Evolutionary conservation across 1,140 invertebrate species (phyloP).

Genomic region (Atta colombica): DNA sequence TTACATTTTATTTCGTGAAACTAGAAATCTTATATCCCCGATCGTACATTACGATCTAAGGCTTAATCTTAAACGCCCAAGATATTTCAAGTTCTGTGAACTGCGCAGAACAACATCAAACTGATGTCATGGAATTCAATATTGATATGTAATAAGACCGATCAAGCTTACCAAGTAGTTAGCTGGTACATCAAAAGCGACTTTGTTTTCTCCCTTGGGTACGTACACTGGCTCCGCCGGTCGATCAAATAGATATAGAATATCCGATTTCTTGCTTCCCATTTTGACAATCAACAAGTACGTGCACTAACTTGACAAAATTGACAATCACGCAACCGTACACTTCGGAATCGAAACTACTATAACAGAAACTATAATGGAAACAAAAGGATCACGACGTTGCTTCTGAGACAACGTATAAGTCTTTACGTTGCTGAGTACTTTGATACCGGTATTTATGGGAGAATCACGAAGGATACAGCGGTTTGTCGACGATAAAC

Average conservation of each 20-base stretch:
- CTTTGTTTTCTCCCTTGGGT: constrained; percentile 88
- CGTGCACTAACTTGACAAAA: neutral
- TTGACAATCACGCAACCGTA: neutral
- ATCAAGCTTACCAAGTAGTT: constrained; percentile 85
- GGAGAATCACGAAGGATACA: constrained; percentile 44
- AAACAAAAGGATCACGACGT: neutral
- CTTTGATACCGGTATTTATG: constrained; percentile 52
- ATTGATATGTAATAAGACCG: constrained; percentile 18
- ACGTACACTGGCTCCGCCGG: constrained; percentile 91
- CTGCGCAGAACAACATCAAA: neutral
- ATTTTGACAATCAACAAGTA: constrained; percentile 53
- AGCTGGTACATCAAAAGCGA: constrained; percentile 89
- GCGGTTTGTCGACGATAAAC: constrained; percentile 35
- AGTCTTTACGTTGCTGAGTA: neutral
- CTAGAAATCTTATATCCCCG: neutral
- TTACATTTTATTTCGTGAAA: too few relatives aligned
- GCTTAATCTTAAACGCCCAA: neutral
- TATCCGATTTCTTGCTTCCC: constrained; percentile 68
- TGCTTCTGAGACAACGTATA: neutral
- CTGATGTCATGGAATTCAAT: constrained; percentile 15
- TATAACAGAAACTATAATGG: neutral
- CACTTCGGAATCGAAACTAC: neutral
- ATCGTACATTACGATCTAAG: neutral
- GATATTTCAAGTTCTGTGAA: constrained; percentile 1
- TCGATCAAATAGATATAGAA: constrained; percentile 91